Base-by-base conservation (phyloP, 2,113 vertebrate species). In the Chascanopsetta lugubris region DNA sequence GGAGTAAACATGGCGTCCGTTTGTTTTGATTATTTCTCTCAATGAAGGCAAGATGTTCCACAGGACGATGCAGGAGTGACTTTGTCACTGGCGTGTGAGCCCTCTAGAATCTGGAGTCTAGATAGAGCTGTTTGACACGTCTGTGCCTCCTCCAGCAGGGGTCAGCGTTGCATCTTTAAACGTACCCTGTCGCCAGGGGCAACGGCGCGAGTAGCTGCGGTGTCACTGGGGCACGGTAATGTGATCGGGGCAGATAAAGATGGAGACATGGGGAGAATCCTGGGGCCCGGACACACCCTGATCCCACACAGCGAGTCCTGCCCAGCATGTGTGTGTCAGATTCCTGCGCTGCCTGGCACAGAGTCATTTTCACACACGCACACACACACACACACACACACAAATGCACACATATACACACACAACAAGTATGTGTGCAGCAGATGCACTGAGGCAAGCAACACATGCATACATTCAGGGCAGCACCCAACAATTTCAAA, bases 261-360 rank as follows among this genome's bases (percentile, higher is more conserved):
- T 68, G 69, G 42, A 78, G 62, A 83, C 72, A 85, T 27, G 70
- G 26, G 58, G 77, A 83, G 81, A 88, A 85, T 86, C 82, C 45
- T 56, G 53, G n/a, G n/a, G 54, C 40, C 17, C 6, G 10, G 86
- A 80, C 87, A 85, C 90, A 85, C 83, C 83, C 86, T 76, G 60
- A 36, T 60, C 61, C 72, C 84, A 69, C 64, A 59, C 38, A 38
- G 42, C 11, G 22, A 32, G 18, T 70, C 58, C 73, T 80, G 58
- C 38, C 69, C 59, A 60, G 20, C 77, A 80, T 55, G 68, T 62
- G 62, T 75, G 68, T 63, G 79, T 55, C 54, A 69, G 69, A 88
- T 88, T 84, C 80, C 73, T 63, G 25, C 51, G 5, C 46, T 46
- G 51, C 42, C 56, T 57, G 61, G 51, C 64, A 66, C 51, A 49